phyloP scores from a whole-genome alignment of 2,113 vertebrate genomes.

The Myodes glareolus region DNA sequence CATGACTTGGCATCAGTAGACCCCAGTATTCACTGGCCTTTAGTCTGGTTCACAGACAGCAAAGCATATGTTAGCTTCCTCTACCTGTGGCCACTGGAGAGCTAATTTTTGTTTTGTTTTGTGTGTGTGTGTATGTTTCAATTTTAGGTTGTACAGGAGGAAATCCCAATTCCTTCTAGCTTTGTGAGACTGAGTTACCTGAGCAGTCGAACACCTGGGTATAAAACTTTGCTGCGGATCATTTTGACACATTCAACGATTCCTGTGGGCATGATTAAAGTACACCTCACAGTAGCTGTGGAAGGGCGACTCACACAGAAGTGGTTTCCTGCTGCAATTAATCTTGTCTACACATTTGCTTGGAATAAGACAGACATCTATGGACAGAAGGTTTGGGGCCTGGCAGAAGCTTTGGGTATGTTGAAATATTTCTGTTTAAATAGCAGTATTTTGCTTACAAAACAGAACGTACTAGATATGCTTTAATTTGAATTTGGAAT shows the following conservation, averaged over 20 bases:
- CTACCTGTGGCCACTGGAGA: neutral
- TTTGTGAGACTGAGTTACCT: slow-evolving; percentile 96
- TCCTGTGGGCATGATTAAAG: slow-evolving; percentile 93
- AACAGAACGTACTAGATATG: slow-evolving; percentile 47
- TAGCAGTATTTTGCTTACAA: slow-evolving; percentile 32
- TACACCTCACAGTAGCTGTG: slow-evolving; percentile 93
- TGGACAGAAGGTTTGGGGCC: slow-evolving; percentile 96
- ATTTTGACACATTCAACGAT: slow-evolving; percentile 93
- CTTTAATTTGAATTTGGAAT: slow-evolving; percentile 66
- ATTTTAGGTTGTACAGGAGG: slow-evolving; percentile 95
- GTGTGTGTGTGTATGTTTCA: slow-evolving; percentile 38
- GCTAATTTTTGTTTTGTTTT: neutral
- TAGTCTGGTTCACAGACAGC: neutral
- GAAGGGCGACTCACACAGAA: slow-evolving; percentile 96
- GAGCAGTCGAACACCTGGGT: slow-evolving; percentile 95
- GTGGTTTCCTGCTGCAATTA: slow-evolving; percentile 95
- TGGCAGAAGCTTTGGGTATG: slow-evolving; percentile 95
- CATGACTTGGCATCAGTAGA: neutral
- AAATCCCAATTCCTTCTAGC: slow-evolving; percentile 94
- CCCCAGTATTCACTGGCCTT: neutral
- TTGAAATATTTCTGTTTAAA: slow-evolving; percentile 71
- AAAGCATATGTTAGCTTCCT: neutral
- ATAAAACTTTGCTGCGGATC: slow-evolving; percentile 94
- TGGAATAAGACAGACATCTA: slow-evolving; percentile 99
- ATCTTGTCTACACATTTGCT: slow-evolving; percentile 94